Evolutionary conservation across 2,113 vertebrate genomes (phyloP).

Genomic region (Bathybates hornii): DNA sequence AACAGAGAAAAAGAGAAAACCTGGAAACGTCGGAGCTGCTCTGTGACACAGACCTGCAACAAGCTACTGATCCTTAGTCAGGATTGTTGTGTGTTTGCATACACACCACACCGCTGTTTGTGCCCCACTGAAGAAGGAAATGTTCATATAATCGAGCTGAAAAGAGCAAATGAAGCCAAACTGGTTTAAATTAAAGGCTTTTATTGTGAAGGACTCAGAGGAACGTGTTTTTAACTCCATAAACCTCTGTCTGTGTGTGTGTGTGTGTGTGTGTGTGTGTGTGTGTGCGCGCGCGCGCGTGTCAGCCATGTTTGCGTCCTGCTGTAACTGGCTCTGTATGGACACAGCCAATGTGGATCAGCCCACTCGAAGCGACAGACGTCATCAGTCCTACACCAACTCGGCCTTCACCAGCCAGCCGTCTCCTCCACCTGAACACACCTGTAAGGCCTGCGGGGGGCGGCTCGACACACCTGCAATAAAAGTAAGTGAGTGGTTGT

Average conservation of each 20-base stretch:
- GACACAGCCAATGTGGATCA: constrained; percentile 76
- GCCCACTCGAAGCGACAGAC: not conserved
- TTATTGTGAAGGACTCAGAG: not conserved
- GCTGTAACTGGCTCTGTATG: constrained; percentile 90
- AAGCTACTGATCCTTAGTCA: not conserved
- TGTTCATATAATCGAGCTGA: not conserved
- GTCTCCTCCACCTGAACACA: constrained; percentile 73
- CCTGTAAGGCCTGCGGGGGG: constrained; percentile 81
- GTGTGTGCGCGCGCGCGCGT: not conserved
- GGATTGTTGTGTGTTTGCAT: not conserved
- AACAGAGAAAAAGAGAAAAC: not conserved
- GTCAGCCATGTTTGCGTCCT: constrained; percentile 84
- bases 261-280: fast-evolving
- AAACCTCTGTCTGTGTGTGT: fast-evolving
- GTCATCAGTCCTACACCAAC: constrained; percentile 81
- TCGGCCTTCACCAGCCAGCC: constrained; percentile 83
- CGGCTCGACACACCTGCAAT: constrained; percentile 63
- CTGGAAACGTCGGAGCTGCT: not conserved
- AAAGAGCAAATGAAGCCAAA: not conserved
- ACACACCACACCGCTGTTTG: not conserved
- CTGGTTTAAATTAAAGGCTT: not conserved
- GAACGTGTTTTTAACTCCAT: not conserved
- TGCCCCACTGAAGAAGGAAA: not conserved
- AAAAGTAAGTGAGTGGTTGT: constrained; percentile 70
- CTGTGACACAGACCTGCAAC: not conserved